Base-by-base conservation (phyloP, 1,140 invertebrate genomes). In the Ostrea denselamellosa region DNA sequence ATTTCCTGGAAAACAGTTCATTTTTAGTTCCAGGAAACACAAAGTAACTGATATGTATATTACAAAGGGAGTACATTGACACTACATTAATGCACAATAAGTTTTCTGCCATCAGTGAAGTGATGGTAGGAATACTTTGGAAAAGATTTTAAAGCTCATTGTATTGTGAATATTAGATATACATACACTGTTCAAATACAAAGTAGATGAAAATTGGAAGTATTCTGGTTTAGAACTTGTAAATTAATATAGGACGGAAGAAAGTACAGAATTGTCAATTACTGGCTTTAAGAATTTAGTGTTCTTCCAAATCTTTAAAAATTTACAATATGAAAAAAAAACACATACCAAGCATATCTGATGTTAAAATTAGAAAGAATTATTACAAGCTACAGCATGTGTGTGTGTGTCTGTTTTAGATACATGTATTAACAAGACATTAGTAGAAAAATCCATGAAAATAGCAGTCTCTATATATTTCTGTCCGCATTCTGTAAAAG, bases 1-100 rank as follows among this genome's bases (percentile, higher is more conserved):
- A 89, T 81, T 86, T 87, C 71, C 90, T 92, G 65, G 8, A 90
- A 83, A 58, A 19, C 25, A 62, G 56, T 62, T 62, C n/a, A 19
- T 62, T 62, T 0, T 62, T 62, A 62, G n/a, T 62, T 17, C 17
- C 5, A 62, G n/a, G n/a, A 19, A 62, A 7, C 17, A 17, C 1
- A 62, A 58, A 17, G 34, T 44, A 44, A 44, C 34, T 44, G 34
- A 44, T 44, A 44, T 44, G 2, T 44, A 5, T 44, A 44, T 44
- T 44, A 44, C 34, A 44, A 44, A 44, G 34, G 34, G 5, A 44
- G 5, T 5, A 44, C 1, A 44, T n/a, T 44, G 34, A 44, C 34
- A 44, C 2, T 44, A 44, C 34, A 44, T 44, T 44, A 5, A 44
- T 44, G 5, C 34, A 44, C 34, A 44, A 44, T 44, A 44, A 44